phyloP scores from a whole-genome alignment of 2,797 vertebrate genomes.

The Pempheris klunzingeri region DNA sequence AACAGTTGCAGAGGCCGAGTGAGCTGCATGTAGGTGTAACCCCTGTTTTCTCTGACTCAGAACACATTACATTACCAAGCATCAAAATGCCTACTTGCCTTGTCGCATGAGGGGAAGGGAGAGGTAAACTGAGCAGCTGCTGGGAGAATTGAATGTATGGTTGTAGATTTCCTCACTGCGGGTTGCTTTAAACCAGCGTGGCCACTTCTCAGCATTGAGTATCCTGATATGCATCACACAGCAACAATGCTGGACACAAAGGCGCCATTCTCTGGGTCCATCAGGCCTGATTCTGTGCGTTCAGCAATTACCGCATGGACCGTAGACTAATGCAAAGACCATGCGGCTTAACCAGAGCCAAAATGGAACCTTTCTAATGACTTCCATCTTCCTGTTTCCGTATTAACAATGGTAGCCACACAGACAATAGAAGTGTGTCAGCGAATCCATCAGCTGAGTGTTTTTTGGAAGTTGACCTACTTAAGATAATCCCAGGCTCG shows the following conservation, averaged over 20 bases:
- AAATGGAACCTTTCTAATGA: conserved; percentile 45
- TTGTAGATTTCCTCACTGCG: conserved; percentile 2
- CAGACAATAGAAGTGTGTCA: conserved; percentile 47
- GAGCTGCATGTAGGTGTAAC: conserved; percentile 29
- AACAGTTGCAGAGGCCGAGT: conserved; percentile 8
- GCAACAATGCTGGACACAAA: conserved; percentile 42
- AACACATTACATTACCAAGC: neutral
- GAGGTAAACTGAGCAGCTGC: neutral
- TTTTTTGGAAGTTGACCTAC: conserved; percentile 56
- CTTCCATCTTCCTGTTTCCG: conserved; percentile 55
- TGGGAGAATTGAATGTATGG: neutral
- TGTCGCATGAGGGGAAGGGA: neutral
- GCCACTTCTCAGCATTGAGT: conserved; percentile 16
- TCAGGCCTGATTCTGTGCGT: conserved; percentile 13
- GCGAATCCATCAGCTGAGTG: conserved; percentile 22
- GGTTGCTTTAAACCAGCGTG: neutral
- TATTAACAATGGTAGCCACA: conserved; percentile 43
- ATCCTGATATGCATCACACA: conserved; percentile 25
- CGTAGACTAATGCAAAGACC: conserved; percentile 49
- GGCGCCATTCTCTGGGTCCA: conserved; percentile 29
- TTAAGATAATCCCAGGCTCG: conserved; percentile 45
- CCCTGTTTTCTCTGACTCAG: conserved; percentile 4
- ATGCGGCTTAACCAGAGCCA: conserved; percentile 33
- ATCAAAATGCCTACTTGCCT: neutral
- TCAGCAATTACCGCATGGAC: conserved; percentile 39